Base-by-base conservation (phyloP, 2,888 invertebrate genomes). In the Amphiduros pacificus region DNA sequence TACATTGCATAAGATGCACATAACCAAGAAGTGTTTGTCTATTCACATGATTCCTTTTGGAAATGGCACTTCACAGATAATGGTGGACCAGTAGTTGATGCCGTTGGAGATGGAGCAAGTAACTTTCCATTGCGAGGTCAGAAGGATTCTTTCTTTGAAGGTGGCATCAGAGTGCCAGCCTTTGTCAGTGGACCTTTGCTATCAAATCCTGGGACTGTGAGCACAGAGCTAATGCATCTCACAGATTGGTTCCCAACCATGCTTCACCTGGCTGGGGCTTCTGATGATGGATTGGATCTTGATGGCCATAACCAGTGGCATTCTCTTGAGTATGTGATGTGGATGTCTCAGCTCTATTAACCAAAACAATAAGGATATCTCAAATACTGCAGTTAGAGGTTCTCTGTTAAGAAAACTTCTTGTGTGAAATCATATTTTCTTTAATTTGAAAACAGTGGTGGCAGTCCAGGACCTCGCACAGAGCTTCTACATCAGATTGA, bases 31-130 rank as follows among this genome's bases (percentile, higher is more conserved):
- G n/a, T n/a, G n/a, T n/a, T n/a, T n/a, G n/a, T n/a, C n/a, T n/a
- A n/a, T n/a, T n/a, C n/a, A n/a, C n/a, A n/a, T n/a, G n/a, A n/a
- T n/a, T n/a, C n/a, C n/a, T n/a, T n/a, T n/a, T n/a, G n/a, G n/a
- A n/a, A n/a, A n/a, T n/a, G n/a, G 54, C n/a, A n/a, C n/a, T n/a
- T n/a, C 63, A 24, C 68, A 78, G 96, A 80, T 64, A 80, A 80
- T 69, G 80, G 80, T 2, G 80, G 80, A 17, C 75, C 78, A 65
- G 69, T 79, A n/a, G n/a, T n/a, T n/a, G n/a, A n/a, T n/a, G n/a
- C n/a, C n/a, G n/a, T n/a, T n/a, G 60, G 61, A 11, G 70, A 65
- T 28, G 79, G 80, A 2, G 80, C 79, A 4, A 79, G 76, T 65
- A 80, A 80, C 69, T 79, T 74, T 73, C 80, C 80, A 0, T 68